Evolutionary conservation across 2,113 vertebrate genomes (phyloP), one percentile per base, ranked within the genome.

Genomic region (Cavia aperea): DNA sequence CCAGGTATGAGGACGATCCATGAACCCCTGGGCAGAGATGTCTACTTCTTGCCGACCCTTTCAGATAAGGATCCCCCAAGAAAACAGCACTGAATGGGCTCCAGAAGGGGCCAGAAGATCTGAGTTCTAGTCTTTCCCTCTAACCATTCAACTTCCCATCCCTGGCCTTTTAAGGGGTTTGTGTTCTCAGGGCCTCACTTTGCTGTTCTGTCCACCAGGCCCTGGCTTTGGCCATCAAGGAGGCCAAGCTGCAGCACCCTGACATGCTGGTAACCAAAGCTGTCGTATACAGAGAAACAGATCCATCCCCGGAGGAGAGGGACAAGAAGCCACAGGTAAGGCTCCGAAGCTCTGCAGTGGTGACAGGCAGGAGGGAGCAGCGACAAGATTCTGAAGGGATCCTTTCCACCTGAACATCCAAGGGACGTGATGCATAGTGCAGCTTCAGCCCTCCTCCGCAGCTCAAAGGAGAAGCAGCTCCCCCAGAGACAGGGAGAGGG

Each of bases 251-350:
- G 91, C 99, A 99, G 97, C 99, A 99, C 90, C 99, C 99, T 0
- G 99, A 99, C 97, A 99, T 99, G 99, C 98, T 99, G 97, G 99
- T 99, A 97, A 99, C 99, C 97, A 99, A 99, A 98, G 99, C 99
- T 88, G 99, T 99, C 96, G 99, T 99, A 85, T 99, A 99, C 97
- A 99, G 99, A 98, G 99, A 99, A 99, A 99, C 99, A 96, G 99
- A 99, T 82, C 98, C 98, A 93, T 98, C 99, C 95, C 98, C 98
- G 2, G 98, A 99, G 97, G 99, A 99, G 95, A 97, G 98, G 95
- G 98, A 98, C 97, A 98, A 97, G 97, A 98, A 98, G 93, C 96
- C 98, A 81, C 98, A 99, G 98, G 99, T 99, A 91, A 88, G 75
- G 56, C 46, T 54, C 4, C 29, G 43, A 85, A n/a, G 72, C 26